phyloP scores from a whole-genome alignment of 1,140 invertebrate species.

The Hormaphis cornu region DNA sequence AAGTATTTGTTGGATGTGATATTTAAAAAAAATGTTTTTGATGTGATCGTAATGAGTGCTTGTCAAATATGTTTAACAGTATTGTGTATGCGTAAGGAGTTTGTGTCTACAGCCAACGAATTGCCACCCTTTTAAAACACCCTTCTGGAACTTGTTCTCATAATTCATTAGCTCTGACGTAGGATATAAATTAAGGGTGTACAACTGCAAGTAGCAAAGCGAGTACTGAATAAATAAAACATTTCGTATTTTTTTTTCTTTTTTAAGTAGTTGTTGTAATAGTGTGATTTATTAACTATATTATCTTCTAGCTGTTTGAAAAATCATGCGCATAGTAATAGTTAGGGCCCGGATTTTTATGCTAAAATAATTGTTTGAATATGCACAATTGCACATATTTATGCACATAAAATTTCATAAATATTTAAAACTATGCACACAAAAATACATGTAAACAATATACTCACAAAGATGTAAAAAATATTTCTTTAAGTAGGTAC shows the following conservation, averaged over 20 bases:
- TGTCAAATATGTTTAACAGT: conserved; percentile 21
- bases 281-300: not conserved
- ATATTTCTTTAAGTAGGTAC: no score
- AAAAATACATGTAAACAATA: no score
- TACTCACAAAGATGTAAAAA: no score
- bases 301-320: not conserved
- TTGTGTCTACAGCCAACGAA: not conserved
- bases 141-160: not conserved
- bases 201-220: no score
- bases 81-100: not conserved
- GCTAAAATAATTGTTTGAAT: not conserved
- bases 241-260: not conserved
- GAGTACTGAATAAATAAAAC: not conserved
- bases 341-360: no score
- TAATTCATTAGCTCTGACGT: not conserved
- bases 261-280: not conserved
- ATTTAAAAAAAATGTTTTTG: not conserved
- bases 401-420: no score
- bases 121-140: conserved; percentile 11
- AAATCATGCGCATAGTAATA: no score
- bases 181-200: not conserved
- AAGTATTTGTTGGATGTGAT: not conserved
- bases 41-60: not conserved
- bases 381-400: no score
- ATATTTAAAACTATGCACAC: no score